Percentiles rank a stretch among this genome's conserved stretches.
Conservation (phyloP, 1,140 invertebrate species). For the Teleopsis dalmanni region DNA sequence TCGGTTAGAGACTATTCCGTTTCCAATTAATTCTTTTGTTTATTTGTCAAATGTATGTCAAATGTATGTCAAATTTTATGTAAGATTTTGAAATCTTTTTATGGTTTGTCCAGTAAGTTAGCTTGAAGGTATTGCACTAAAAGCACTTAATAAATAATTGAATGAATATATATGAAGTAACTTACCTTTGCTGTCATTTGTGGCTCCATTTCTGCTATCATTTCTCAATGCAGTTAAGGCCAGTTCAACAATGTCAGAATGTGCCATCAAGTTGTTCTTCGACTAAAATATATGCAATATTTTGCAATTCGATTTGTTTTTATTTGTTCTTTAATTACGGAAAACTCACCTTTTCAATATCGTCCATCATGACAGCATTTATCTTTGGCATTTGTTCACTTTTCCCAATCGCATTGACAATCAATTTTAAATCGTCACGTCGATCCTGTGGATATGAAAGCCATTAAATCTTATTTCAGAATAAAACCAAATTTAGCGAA, state of each 20-base stretch:
- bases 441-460: slow-evolving; percentile 32
- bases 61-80: too few species aligned
- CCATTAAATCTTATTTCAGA: too few species aligned
- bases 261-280: slow-evolving; percentile 41
- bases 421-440: slow-evolving; percentile 41
- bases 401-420: slow-evolving; percentile 39
- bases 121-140: neutral
- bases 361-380: slow-evolving; percentile 37
- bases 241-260: slow-evolving; percentile 38
- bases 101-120: neutral
- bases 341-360: slow-evolving; percentile 39
- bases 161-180: slow-evolving; percentile 8
- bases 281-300: slow-evolving; percentile 22
- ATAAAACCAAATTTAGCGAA: too few species aligned
- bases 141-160: neutral
- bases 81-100: too few species aligned
- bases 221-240: slow-evolving; percentile 35
- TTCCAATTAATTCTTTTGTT: too few species aligned
- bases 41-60: too few species aligned
- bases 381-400: slow-evolving; percentile 38
- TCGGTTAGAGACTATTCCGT: too few species aligned
- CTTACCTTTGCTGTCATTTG: slow-evolving; percentile 28
- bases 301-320: too few species aligned
- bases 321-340: too few species aligned
- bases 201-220: slow-evolving; percentile 7